Evolutionary conservation across 2,888 invertebrate genomes (phyloP).

Genomic region (Drosophila kanekoi): DNA sequence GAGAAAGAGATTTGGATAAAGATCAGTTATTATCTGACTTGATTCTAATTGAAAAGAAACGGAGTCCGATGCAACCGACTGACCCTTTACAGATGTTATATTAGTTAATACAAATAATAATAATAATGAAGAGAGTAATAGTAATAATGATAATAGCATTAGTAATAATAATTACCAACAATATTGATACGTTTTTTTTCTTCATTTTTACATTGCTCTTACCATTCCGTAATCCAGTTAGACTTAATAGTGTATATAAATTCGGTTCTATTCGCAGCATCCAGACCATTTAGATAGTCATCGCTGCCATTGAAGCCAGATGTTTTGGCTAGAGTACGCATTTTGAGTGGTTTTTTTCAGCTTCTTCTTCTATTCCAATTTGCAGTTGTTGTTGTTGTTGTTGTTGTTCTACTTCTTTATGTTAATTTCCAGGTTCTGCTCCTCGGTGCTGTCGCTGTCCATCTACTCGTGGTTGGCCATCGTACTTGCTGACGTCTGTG

Average conservation of each 20-base stretch:
- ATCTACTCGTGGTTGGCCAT: constrained; percentile 48
- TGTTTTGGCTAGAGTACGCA: constrained; percentile 64
- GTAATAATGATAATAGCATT: no score
- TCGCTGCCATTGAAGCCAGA: constrained; percentile 57
- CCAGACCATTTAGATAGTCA: constrained; percentile 84
- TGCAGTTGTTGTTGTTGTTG: background rate
- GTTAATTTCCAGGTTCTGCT: constrained; percentile 59
- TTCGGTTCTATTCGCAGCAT: constrained; percentile 87
- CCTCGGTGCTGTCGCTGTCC: constrained; percentile 37
- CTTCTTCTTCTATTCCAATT: background rate
- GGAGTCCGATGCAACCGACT: no score
- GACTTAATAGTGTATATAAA: constrained; percentile 91
- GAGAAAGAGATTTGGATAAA: background rate
- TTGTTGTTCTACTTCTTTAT: constrained; percentile 16
- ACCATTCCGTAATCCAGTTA: constrained; percentile 92
- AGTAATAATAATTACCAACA: no score
- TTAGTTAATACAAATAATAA: no score
- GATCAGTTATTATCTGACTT: no score
- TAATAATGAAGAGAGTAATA: no score
- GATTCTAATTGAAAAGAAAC: no score
- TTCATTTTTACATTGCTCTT: constrained; percentile 85
- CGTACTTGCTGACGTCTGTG: constrained; percentile 36
- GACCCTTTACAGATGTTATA: no score
- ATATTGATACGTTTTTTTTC: no score
- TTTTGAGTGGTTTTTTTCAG: constrained; percentile 28